Conservation (phyloP, 2,888 invertebrate species). For the Xanthorhoe spadicearia region DNA sequence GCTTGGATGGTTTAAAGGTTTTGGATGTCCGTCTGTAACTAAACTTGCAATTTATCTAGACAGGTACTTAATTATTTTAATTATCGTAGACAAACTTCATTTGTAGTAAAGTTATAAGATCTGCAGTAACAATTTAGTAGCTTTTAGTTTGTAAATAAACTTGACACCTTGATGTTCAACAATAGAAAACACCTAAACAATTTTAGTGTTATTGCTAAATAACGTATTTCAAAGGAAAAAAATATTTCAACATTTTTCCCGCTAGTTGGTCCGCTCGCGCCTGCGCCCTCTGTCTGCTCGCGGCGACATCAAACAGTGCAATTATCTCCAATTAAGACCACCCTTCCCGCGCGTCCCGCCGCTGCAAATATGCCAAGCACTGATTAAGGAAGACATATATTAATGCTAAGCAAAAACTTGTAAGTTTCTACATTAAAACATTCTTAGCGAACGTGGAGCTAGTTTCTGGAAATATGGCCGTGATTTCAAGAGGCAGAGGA, state of each 20-base stretch:
- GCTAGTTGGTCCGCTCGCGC: conserved; percentile 11
- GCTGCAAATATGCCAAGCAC: conserved; percentile 18
- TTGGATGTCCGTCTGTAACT: no score
- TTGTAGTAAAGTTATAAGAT: no score
- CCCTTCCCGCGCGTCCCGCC: conserved; percentile 1
- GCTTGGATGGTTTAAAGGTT: no score
- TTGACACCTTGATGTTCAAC: no score
- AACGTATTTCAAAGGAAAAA: no score
- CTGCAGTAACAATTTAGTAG: no score
- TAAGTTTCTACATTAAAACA: conserved; percentile 3
- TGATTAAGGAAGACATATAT: conserved; percentile 20
- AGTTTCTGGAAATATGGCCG: neutral
- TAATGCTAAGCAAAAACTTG: conserved; percentile 21
- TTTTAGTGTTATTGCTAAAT: no score
- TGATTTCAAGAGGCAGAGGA: neutral
- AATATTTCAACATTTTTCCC: neutral
- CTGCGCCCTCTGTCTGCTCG: neutral
- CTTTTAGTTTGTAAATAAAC: no score
- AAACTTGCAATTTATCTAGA: no score
- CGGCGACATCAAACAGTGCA: conserved; percentile 47
- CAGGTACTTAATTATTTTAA: no score
- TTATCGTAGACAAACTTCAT: no score
- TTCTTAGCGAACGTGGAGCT: neutral
- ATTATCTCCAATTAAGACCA: conserved; percentile 45
- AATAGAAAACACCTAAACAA: no score